phyloP scores from a whole-genome alignment of 2,797 vertebrate species.

The Nothura maculosa region DNA sequence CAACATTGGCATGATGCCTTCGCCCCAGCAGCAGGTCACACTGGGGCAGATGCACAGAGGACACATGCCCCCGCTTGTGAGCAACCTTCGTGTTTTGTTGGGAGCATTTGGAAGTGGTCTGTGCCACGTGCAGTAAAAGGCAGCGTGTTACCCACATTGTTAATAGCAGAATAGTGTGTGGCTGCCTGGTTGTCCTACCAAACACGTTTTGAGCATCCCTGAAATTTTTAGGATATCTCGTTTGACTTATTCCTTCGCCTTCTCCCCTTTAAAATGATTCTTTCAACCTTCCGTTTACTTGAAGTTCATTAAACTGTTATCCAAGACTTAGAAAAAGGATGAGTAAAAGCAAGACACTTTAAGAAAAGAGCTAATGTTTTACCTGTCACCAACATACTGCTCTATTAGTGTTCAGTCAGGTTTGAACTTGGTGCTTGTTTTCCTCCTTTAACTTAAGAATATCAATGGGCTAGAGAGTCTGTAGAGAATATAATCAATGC shows the following conservation, averaged over 20 bases:
- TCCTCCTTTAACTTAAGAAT: neutral
- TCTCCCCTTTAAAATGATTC: neutral
- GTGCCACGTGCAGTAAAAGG: neutral
- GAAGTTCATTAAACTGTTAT: neutral
- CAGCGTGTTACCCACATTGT: rapidly evolving
- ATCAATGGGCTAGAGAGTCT: neutral
- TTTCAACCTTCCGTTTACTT: neutral
- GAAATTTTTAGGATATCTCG: neutral
- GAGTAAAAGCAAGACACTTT: neutral
- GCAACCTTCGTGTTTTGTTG: constrained; percentile 37
- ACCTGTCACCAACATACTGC: neutral
- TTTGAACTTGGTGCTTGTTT: neutral
- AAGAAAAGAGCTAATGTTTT: neutral
- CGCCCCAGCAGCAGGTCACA: constrained; percentile 95
- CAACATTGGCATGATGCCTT: constrained; percentile 95
- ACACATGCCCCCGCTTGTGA: constrained; percentile 97
- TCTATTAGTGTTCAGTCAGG: neutral
- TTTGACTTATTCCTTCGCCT: neutral
- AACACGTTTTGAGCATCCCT: neutral
- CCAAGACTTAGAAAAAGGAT: neutral
- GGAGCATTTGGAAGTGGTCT: neutral
- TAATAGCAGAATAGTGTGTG: too few relatives aligned
- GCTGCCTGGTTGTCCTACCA: neutral
- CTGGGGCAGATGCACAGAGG: constrained; percentile 97
- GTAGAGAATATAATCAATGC: neutral